A percentile compares a stretch with the other conserved stretches of the same genome.
Evolutionary conservation across 2,797 vertebrate species (phyloP).

Genomic region (Pantherophis vulpinus): DNA sequence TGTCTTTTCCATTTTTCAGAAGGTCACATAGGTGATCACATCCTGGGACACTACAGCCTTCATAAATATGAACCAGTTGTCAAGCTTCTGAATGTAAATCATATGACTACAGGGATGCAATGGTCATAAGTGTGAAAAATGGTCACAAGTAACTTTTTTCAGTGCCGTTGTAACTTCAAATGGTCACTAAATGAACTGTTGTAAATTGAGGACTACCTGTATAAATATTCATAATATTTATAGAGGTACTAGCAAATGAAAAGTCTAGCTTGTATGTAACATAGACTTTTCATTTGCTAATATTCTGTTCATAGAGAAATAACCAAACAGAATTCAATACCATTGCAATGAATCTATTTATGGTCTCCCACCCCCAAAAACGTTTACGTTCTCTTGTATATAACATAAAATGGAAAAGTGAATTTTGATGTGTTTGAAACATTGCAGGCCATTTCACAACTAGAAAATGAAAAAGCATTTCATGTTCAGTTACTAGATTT

Average conservation of each 20-base stretch:
- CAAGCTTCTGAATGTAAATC: neutral
- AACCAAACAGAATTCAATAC: constrained; percentile 40
- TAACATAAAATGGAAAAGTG: constrained; percentile 52
- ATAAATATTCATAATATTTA: constrained; percentile 45
- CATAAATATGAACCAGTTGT: neutral
- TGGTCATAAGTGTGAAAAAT: neutral
- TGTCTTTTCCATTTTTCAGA: neutral
- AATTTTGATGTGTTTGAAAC: constrained; percentile 22
- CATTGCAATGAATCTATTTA: constrained; percentile 26
- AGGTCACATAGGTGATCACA: neutral
- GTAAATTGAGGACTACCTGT: neutral
- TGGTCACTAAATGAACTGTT: neutral
- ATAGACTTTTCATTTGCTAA: constrained; percentile 46
- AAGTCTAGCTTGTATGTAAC: constrained; percentile 49
- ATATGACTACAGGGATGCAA: neutral
- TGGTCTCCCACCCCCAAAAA: constrained; percentile 1
- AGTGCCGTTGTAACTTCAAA: neutral
- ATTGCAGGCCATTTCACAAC: constrained; percentile 17
- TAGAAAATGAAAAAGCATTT: constrained; percentile 39
- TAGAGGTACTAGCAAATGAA: constrained; percentile 46
- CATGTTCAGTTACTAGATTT: constrained; percentile 42
- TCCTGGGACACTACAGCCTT: neutral
- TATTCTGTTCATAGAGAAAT: constrained; percentile 47
- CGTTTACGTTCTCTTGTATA: too few relatives aligned
- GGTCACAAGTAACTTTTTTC: neutral